These are phyloP conservation scores for Gallinago stenura DNA, from an alignment of 2,797 vertebrate species.

Conservation along the genomic window DNA sequence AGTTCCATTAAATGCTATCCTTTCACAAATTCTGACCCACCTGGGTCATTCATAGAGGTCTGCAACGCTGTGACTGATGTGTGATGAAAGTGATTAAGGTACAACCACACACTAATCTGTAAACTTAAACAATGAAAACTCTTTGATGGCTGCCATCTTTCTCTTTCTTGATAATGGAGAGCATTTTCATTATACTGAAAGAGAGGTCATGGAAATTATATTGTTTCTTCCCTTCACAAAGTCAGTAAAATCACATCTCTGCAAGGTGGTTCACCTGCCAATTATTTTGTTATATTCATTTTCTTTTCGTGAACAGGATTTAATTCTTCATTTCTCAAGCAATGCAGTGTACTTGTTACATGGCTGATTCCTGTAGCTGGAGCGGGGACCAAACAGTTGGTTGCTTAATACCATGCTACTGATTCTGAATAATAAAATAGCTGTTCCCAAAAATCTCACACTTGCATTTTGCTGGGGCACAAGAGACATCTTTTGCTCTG, in stretches of 20 bases:
- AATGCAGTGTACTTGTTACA: constrained; percentile 1
- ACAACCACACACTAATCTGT: constrained; percentile 31
- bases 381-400: background rate
- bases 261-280: constrained; percentile 24
- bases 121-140: constrained; percentile 1
- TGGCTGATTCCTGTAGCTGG: background rate
- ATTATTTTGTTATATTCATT: constrained; percentile 27
- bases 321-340: constrained; percentile 39
- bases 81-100: constrained; percentile 47
- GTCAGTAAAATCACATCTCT: constrained; percentile 17
- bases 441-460: background rate
- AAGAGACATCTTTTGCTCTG: background rate
- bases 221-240: constrained; percentile 15
- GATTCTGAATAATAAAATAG: background rate
- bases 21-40: constrained; percentile 32
- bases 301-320: constrained; percentile 39
- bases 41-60: background rate
- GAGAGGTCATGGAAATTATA: background rate
- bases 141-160: constrained; percentile 38
- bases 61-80: constrained; percentile 37
- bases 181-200: constrained; percentile 30
- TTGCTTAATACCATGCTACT: constrained; percentile 14
- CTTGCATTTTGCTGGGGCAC: background rate
- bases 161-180: constrained; percentile 34
- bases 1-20: constrained; percentile 27